Evolutionary conservation across 2,888 invertebrate genomes (phyloP), one percentile per base, ranked within the genome.

Genomic region (Syritta pipiens): DNA sequence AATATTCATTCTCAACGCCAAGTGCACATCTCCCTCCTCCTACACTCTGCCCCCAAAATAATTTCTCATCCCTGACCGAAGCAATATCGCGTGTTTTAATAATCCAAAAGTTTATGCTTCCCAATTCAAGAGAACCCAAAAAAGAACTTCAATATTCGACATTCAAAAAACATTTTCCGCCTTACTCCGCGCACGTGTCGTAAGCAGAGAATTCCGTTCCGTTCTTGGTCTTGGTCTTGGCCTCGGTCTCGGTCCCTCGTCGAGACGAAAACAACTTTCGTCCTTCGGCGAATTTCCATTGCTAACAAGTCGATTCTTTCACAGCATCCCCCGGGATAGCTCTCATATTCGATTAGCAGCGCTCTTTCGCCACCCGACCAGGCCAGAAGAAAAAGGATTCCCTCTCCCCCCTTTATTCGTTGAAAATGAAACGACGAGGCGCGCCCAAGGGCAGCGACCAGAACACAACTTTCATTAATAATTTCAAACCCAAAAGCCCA

Each of bases 251-350:
- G n/a, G n/a, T n/a, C n/a, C n/a, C n/a, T n/a, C n/a, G n/a, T n/a
- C n/a, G n/a, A n/a, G n/a, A n/a, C n/a, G n/a, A n/a, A n/a, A n/a
- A n/a, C 53, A 65, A 46, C 53, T 6, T 44, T 46, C 35, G 28
- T 57, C 67, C 48, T 67, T 17, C 10, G 46, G 55, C 48, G 12
- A 42, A 7, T 32, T 65, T 32, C 44, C 51, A 20, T 32, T 30
- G 42, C 30, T 30, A 40, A 48, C 48, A 67, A 67, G 46, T 57
- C 55, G 48, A 26, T 28, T 48, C 44, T 9, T 37, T 12, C 22
- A 14, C 0, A 48, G 14, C 14, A 55, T 28, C 46, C 30, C 42
- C 7, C n/a, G 53, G 51, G 14, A 10, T 7, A 10, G 10, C 10
- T 48, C 12, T 5, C 37, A 28, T 28, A 37, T 46, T 55, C 35